Conservation (phyloP, 2,113 vertebrate species). For the Formicarius rufipectus region DNA sequence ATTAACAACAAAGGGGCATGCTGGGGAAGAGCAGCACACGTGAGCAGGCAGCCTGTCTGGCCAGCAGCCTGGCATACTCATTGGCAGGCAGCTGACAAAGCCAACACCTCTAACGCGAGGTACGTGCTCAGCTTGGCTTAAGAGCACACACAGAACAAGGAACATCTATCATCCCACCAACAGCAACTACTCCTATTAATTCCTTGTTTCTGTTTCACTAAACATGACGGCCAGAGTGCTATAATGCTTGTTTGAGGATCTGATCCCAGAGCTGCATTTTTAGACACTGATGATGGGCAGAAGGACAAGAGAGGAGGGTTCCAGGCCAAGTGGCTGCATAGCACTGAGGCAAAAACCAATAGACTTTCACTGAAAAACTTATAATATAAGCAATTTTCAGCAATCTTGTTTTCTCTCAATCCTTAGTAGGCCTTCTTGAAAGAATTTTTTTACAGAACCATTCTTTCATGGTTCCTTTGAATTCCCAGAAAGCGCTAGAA, state of each 20-base stretch:
- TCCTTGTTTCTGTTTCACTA: background rate
- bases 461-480: background rate
- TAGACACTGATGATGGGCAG: background rate
- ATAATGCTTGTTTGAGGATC: background rate
- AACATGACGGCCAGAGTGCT: background rate
- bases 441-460: background rate
- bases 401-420: background rate
- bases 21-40: rapidly evolving
- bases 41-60: background rate
- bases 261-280: background rate
- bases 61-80: rapidly evolving
- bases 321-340: background rate
- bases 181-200: background rate
- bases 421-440: background rate
- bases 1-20: background rate
- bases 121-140: rapidly evolving
- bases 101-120: background rate
- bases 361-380: background rate
- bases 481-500: background rate
- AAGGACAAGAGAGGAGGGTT: background rate
- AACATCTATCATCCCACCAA: background rate
- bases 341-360: background rate
- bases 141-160: rapidly evolving
- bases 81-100: rapidly evolving
- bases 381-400: background rate